Evolutionary conservation across 2,888 invertebrate species (phyloP).

Genomic region (Adelognathus sp.): DNA sequence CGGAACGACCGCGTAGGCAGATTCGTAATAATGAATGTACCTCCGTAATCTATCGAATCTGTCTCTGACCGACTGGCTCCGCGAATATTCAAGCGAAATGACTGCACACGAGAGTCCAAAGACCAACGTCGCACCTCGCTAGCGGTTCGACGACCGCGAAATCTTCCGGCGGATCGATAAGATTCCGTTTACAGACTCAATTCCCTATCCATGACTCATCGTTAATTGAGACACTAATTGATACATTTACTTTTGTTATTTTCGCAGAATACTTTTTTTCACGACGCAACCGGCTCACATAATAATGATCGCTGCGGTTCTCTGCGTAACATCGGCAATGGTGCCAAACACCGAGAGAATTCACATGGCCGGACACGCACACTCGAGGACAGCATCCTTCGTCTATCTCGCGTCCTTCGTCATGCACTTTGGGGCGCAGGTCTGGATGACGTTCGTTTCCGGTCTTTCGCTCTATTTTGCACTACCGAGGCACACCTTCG

Average conservation of each 20-base stretch:
- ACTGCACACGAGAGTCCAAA: no score
- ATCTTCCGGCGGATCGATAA: no score
- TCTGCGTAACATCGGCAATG: slow-evolving; percentile 80
- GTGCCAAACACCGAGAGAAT: slow-evolving; percentile 69
- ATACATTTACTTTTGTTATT: slow-evolving; percentile 65
- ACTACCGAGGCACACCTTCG: slow-evolving; percentile 93
- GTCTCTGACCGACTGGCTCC: no score
- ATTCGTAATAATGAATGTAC: no score
- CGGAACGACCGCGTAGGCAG: no score
- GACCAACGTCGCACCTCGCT: no score
- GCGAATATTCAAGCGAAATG: no score
- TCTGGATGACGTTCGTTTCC: slow-evolving; percentile 97
- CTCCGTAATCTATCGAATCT: no score
- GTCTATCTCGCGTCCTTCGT: slow-evolving; percentile 90
- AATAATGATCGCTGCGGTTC: slow-evolving; percentile 86
- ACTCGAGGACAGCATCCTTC: slow-evolving; percentile 81
- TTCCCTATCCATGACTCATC: neutral
- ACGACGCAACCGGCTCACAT: slow-evolving; percentile 91
- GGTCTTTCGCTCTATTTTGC: slow-evolving; percentile 93
- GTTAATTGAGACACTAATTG: neutral
- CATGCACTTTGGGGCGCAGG: slow-evolving; percentile 92
- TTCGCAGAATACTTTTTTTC: slow-evolving; percentile 86
- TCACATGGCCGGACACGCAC: slow-evolving; percentile 71
- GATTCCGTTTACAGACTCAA: neutral
- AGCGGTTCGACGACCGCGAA: no score